Percentiles rank a stretch among this genome's conserved stretches.
Conservation (phyloP, 2,888 invertebrate species). For the Cantharis flavilabris region DNA sequence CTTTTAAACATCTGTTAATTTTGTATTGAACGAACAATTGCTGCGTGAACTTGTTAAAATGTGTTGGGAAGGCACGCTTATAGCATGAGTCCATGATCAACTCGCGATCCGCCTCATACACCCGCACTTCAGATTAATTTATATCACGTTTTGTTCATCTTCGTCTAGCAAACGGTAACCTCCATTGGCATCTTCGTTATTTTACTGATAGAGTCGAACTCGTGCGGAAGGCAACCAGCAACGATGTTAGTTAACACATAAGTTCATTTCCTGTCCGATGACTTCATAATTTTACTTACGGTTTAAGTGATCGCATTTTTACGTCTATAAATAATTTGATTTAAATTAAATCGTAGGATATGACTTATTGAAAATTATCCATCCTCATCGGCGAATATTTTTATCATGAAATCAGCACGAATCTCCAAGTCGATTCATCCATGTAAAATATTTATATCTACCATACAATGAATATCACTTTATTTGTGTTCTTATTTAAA, state of each 20-base stretch:
- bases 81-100: constrained; percentile 29
- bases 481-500: background rate
- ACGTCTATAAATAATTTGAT: background rate
- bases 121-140: constrained; percentile 21
- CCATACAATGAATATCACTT: background rate
- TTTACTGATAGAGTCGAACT: constrained; percentile 16
- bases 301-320: constrained; percentile 16
- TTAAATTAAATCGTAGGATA: background rate
- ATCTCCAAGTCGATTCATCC: background rate
- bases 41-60: constrained; percentile 1
- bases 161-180: constrained; percentile 6
- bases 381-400: background rate
- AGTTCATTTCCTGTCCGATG: constrained; percentile 44
- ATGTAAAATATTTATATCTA: background rate
- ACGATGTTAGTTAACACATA: constrained; percentile 34
- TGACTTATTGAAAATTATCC: background rate
- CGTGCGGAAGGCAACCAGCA: constrained; percentile 23
- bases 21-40: background rate
- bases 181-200: constrained; percentile 12
- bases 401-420: background rate
- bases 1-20: background rate
- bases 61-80: constrained; percentile 32
- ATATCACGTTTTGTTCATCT: constrained; percentile 6
- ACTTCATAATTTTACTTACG: constrained; percentile 41
- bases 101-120: constrained; percentile 29